These are phyloP conservation scores for Tetrao urogallus DNA, from an alignment of 2,113 vertebrate species.

Conservation along the genomic window DNA sequence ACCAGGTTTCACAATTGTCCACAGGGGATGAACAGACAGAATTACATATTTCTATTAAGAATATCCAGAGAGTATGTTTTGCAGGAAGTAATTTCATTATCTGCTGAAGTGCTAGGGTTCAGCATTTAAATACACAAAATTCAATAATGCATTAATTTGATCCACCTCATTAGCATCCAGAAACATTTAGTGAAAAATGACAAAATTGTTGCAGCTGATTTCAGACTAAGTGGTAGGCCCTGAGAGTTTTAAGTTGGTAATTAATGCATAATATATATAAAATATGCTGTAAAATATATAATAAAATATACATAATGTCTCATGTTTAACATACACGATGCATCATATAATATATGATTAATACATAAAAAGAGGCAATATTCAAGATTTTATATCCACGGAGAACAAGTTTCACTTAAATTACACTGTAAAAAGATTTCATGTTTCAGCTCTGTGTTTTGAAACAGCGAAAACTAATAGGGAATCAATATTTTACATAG, in stretches of 20 bases:
- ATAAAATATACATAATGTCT: background rate
- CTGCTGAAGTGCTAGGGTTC: conserved; percentile 29
- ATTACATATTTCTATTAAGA: conserved; percentile 61
- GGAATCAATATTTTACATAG: background rate
- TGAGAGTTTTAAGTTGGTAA: background rate
- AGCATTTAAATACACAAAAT: conserved; percentile 40
- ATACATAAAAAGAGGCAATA: background rate
- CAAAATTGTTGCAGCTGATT: conserved; percentile 15
- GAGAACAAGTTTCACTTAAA: conserved; percentile 1
- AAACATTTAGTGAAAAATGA: conserved; percentile 23
- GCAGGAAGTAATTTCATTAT: conserved; percentile 54
- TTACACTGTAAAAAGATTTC: background rate
- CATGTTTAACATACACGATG: background rate
- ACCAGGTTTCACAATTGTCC: conserved; percentile 36
- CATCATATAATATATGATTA: background rate
- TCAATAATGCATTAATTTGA: conserved; percentile 48
- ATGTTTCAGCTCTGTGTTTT: background rate
- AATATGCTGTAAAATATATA: background rate
- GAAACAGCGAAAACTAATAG: background rate
- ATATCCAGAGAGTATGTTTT: conserved; percentile 43
- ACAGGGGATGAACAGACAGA: conserved; percentile 34
- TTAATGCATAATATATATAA: background rate
- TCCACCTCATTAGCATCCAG: conserved; percentile 38
- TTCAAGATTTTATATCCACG: background rate
- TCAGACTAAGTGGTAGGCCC: background rate